A percentile compares a stretch with the other conserved stretches of the same genome.
These are phyloP conservation scores for Microctenopoma steveboyesi DNA, from an alignment of 2,797 vertebrate species.

Conservation along the genomic window DNA sequence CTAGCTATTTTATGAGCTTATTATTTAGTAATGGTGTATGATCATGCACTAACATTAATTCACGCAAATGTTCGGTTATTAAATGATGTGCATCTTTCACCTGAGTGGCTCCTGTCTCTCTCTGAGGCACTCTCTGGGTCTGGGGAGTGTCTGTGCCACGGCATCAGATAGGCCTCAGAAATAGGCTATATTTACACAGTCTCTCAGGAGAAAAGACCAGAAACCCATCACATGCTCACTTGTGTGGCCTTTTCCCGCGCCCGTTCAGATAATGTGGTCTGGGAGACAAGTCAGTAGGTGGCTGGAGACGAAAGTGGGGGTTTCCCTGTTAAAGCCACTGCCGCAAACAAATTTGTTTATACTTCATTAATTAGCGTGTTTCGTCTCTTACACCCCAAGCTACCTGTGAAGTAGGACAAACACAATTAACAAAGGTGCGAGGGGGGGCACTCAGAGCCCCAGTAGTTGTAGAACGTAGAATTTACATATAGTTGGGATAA, in stretches of 20 bases:
- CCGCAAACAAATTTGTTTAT: neutral
- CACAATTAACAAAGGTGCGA: neutral
- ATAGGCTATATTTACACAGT: conserved; percentile 64
- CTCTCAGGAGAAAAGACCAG: conserved; percentile 40
- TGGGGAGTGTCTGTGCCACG: conserved; percentile 45
- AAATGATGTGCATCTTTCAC: conserved; percentile 4
- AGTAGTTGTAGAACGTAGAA: neutral
- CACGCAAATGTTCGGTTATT: neutral
- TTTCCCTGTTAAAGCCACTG: neutral
- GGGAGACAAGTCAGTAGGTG: conserved; percentile 28
- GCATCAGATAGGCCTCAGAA: conserved; percentile 61
- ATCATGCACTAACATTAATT: conserved; percentile 1
- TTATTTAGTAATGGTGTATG: neutral
- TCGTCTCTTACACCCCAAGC: conserved; percentile 3
- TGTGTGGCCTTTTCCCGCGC: conserved; percentile 19
- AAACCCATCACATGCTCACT: conserved; percentile 39
- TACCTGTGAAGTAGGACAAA: neutral
- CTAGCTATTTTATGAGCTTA: conserved; percentile 5
- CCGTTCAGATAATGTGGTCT: conserved; percentile 52
- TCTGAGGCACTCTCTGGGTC: conserved; percentile 17
- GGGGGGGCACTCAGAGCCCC: conserved; percentile 13
- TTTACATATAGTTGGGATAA: conserved; percentile 6
- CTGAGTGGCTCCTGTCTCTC: conserved; percentile 7
- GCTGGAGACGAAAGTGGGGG: neutral
- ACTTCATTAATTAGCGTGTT: neutral